phyloP scores from a whole-genome alignment of 1,140 invertebrate species.

The Heliothis subflexa region DNA sequence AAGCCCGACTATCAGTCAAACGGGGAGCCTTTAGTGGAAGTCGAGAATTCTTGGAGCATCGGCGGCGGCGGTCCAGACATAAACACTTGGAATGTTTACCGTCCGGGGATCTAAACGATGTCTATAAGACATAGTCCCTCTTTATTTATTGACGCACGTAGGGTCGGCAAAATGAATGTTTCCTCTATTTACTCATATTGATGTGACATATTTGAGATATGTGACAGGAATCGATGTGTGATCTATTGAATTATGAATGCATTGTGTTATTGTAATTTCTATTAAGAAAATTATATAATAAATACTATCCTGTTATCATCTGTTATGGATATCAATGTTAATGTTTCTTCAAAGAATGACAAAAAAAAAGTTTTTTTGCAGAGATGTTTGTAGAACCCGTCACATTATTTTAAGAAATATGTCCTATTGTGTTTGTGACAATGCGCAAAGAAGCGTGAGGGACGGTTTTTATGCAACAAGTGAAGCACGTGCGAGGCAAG shows the following conservation, averaged over 20 bases:
- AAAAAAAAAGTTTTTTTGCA: not conserved
- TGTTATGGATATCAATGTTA: no score
- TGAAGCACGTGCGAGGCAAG: constrained; percentile 55
- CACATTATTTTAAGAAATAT: constrained; percentile 49
- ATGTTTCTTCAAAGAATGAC: no score
- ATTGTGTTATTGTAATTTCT: not conserved
- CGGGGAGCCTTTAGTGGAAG: not conserved
- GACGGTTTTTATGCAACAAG: constrained; percentile 58
- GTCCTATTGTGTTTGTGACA: constrained; percentile 56
- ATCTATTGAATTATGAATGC: constrained; percentile 25
- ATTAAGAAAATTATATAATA: not conserved
- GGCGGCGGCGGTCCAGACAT: constrained; percentile 4
- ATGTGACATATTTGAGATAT: constrained; percentile 21
- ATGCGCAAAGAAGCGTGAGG: constrained; percentile 46
- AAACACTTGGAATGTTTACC: constrained; percentile 39
- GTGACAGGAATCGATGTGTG: constrained; percentile 18
- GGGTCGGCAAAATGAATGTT: constrained; percentile 45
- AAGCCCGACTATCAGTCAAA: constrained; percentile 5
- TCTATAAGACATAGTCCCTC: constrained; percentile 18
- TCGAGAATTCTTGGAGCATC: constrained; percentile 18
- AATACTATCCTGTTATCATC: no score
- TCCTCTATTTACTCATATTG: constrained; percentile 45
- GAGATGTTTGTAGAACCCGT: constrained; percentile 21
- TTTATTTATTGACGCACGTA: constrained; percentile 49
- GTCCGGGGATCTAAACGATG: constrained; percentile 21